Base-by-base conservation (phyloP, 2,797 vertebrate genomes). In the Pseudochromis fuscus region DNA sequence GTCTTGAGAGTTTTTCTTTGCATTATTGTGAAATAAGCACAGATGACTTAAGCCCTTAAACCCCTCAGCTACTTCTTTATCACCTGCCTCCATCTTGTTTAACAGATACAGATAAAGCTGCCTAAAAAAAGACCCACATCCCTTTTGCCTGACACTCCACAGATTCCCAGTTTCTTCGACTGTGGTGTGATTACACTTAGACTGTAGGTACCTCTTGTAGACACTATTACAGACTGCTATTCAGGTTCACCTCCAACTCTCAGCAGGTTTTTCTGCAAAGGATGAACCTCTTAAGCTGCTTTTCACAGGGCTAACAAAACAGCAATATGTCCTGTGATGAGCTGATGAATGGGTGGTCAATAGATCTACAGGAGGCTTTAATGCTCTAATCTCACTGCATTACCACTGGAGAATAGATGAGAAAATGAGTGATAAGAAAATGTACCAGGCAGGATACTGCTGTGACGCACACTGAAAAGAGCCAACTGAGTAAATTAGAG, bases 111-210 rank as follows among this genome's bases (percentile, higher is more conserved):
- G 30, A 77, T 78, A 62, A 85, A 82, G 63, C 69, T 57, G 66
- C 28, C 66, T 72, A 66, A 63, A 87, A n/a, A 87, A 87, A 68
- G 49, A 73, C 40, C 70, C 67, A 76, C 63, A 85, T 83, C 66
- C 83, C 79, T 81, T 75, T 91, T 75, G 84, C 75, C 79, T 83
- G 73, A 67, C 78, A 24, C 70, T 87, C 80, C 72, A 58, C 55
- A 73, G 84, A 84, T 90, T 92, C 83, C 74, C 75, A 87, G 84
- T 83, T 89, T 87, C 73, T 85, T 78, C 80, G 51, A 86, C 81
- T 75, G 74, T 78, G 79, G 83, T 75, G 72, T 77, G 85, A 91
- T 89, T 88, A 87, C 61, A 62, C 45, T 70, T 62, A 57, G 60
- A 82, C 55, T 70, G 56, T 68, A 85, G 40, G 19, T 67, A 27